These are phyloP conservation scores for Antechinus flavipes DNA, from an alignment of 2,113 vertebrate genomes.

Conservation along the genomic window DNA sequence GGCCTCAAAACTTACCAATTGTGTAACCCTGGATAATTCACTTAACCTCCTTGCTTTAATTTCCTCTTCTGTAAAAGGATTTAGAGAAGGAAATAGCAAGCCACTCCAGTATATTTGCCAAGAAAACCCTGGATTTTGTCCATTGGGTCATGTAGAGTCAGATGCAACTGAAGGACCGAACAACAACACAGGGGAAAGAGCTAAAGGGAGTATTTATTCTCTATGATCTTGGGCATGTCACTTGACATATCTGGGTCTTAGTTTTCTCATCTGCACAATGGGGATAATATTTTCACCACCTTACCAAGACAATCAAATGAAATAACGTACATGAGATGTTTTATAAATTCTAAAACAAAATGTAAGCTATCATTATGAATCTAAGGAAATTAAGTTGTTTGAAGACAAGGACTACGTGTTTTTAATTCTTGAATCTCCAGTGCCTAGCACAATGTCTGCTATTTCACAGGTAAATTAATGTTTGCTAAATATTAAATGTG, in stretches of 20 bases:
- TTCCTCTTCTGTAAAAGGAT: background rate
- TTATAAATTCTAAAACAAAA: background rate
- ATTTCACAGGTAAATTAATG: background rate
- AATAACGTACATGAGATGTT: background rate
- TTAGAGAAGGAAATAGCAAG: background rate
- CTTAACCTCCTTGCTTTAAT: background rate
- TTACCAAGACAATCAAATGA: background rate
- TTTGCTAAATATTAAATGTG: background rate
- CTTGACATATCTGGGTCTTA: background rate
- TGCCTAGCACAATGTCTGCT: background rate
- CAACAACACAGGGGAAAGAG: background rate
- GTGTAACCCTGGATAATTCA: background rate
- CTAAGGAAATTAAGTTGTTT: background rate
- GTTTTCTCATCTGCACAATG: background rate
- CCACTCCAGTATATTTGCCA: background rate
- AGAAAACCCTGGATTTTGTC: background rate
- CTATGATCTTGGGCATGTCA: background rate
- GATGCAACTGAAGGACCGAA: background rate
- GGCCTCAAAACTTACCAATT: background rate
- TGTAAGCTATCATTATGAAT: background rate
- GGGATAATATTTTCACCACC: background rate
- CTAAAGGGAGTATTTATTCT: background rate
- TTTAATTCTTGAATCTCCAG: background rate
- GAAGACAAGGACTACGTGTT: background rate
- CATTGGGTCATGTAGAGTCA: background rate